Base-by-base conservation (phyloP, 2,797 vertebrate species). In the Eutrigla gurnardus region DNA sequence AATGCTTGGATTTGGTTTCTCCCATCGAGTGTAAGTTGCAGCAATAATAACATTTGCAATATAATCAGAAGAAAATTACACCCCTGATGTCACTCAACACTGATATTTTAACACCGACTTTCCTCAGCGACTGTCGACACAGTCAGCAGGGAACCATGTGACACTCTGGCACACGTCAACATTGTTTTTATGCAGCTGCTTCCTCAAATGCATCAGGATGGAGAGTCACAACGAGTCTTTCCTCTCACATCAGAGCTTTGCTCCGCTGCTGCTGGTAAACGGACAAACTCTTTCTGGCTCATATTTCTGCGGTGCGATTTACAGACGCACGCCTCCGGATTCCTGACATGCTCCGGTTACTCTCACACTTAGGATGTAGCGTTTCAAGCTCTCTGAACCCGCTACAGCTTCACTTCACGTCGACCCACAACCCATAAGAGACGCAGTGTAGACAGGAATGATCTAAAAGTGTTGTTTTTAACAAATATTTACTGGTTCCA, bases 291-390 rank as follows among this genome's bases (percentile, higher is more conserved):
- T 68, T 36, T 77, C 68, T 73, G 46, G 52, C 71, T 87, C 65
- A 17, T 62, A 45, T 86, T 78, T 74, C 73, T 70, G 70, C n/a
- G 33, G 40, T 63, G 35, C 12, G 7, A 58, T 3, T 7, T 3
- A 7, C 36, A 2, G 11, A 67, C 3, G 0, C 33, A 67, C 75
- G 80, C 77, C 72, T 83, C 59, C 74, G 77, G 47, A 86, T 83
- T 91, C 86, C 80, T 73, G 78, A 25, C 68, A 42, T 35, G 54
- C 75, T 85, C 50, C 40, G 32, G 63, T 84, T 84, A 47, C 60
- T 80, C 60, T 73, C 75, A 79, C 64, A 72, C 40, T 65, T 10
- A 66, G 13, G 49, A 66, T 67, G 39, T 50, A 52, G 25, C 12
- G 60, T 80, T 79, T 75, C 35, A 60, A 37, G 37, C n/a, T 40